Conservation (phyloP, 92 coral and sea anemone species). For the Porites rus region DNA sequence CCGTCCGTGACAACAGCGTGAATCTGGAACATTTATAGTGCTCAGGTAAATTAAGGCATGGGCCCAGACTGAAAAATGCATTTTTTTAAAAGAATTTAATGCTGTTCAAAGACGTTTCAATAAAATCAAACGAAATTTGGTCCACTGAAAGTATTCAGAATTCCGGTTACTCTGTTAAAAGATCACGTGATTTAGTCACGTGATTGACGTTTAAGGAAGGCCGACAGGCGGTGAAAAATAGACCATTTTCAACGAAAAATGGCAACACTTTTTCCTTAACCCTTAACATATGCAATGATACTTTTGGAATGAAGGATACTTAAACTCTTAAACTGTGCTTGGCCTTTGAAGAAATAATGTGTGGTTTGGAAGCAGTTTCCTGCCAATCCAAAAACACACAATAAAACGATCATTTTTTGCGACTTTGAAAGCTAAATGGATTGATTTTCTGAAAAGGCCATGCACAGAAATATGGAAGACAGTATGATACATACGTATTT, state of each 20-base stretch:
- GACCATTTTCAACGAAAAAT: conserved; percentile 12
- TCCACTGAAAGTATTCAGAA: neutral
- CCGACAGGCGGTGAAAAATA: conserved; percentile 1
- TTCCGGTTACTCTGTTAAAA: neutral
- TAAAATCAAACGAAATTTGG: conserved; percentile 10
- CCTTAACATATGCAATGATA: conserved; percentile 1
- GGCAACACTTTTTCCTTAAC: conserved; percentile 26
- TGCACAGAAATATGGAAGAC: no score
- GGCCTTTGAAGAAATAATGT: conserved; percentile 20
- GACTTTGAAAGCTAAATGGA: no score
- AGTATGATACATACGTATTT: no score
- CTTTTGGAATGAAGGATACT: neutral
- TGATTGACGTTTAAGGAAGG: conserved; percentile 9
- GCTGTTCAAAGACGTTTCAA: conserved; percentile 6
- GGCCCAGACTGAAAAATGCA: conserved; percentile 17
- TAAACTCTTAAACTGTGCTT: conserved; percentile 23
- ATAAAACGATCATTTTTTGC: no score
- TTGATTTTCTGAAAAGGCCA: no score
- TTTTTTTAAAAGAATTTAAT: neutral
- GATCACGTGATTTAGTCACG: conserved; percentile 17
- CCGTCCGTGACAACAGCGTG: no score
- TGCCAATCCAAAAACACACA: no score
- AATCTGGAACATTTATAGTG: no score
- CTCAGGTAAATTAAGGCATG: conserved; percentile 24
- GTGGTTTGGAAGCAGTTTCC: neutral